These are phyloP conservation scores for Montipora sp. DNA, from an alignment of 64 coral and sea anemone species.

Conservation along the genomic window DNA sequence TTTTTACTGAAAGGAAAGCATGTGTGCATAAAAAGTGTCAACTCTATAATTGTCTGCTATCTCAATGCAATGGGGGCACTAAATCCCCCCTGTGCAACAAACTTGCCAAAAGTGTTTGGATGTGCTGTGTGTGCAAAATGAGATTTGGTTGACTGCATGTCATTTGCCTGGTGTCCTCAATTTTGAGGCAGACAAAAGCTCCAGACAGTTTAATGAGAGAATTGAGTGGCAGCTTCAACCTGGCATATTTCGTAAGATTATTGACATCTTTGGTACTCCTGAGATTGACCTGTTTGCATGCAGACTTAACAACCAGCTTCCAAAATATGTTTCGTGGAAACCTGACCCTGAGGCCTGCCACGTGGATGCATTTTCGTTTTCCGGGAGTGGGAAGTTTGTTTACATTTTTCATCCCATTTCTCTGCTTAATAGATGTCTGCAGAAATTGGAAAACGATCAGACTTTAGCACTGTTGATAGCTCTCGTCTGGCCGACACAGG, in stretches of 20 bases:
- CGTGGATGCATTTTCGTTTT: conserved; percentile 35
- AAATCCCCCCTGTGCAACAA: conserved; percentile 38
- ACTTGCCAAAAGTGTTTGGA: conserved; percentile 40
- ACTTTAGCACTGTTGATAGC: conserved; percentile 43
- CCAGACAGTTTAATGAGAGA: conserved; percentile 52
- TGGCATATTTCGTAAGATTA: conserved; percentile 27
- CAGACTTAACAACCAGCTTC: conserved; percentile 36
- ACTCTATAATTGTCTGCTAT: conserved; percentile 60
- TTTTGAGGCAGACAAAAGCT: conserved; percentile 39
- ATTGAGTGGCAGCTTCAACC: conserved; percentile 46
- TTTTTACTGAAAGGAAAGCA: conserved; percentile 44
- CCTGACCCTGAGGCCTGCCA: too few relatives aligned
- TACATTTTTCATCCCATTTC: conserved; percentile 53
- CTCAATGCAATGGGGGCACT: conserved; percentile 68
- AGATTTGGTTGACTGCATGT: conserved; percentile 58
- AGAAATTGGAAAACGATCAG: conserved; percentile 40
- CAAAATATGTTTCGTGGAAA: conserved; percentile 33
- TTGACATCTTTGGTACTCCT: conserved; percentile 22
- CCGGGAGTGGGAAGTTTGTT: conserved; percentile 37
- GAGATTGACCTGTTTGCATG: conserved; percentile 53
- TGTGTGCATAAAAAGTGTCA: conserved; percentile 46
- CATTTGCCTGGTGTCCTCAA: conserved; percentile 58
- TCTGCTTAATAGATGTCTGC: conserved; percentile 37
- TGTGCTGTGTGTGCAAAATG: conserved; percentile 31
- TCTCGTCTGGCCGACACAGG: conserved; percentile 39